Percentiles rank a stretch among this genome's conserved stretches.
phyloP scores from a whole-genome alignment of 1,140 invertebrate species.

The Tribolium castaneum region DNA sequence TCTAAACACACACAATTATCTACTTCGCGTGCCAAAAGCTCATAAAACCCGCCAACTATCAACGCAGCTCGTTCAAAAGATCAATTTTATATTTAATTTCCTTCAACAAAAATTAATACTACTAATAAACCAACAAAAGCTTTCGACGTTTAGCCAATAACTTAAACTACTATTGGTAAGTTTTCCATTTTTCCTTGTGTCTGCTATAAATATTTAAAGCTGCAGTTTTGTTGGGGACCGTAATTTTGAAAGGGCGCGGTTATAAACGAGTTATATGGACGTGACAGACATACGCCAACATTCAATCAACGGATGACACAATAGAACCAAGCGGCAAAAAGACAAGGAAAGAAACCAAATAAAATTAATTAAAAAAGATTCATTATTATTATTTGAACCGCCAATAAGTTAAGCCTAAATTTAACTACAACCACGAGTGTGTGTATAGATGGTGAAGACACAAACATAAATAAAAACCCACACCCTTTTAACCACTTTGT shows the following conservation, averaged over 20 bases:
- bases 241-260: slow-evolving; percentile 30
- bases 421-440: background rate
- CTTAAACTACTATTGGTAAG: too few relatives aligned
- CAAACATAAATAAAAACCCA: background rate
- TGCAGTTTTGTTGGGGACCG: background rate
- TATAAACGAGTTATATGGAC: slow-evolving; percentile 41
- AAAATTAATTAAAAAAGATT: too few relatives aligned
- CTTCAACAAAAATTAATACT: too few relatives aligned
- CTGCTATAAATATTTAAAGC: background rate
- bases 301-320: slow-evolving; percentile 34
- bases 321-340: background rate
- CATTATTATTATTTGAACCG: too few relatives aligned
- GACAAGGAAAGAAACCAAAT: too few relatives aligned
- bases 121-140: too few relatives aligned
- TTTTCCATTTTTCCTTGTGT: background rate
- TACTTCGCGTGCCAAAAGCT: too few relatives aligned
- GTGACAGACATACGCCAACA: slow-evolving; percentile 38
- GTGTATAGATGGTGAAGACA: background rate
- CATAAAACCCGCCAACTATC: too few relatives aligned
- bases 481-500: slow-evolving; percentile 5
- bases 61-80: too few relatives aligned
- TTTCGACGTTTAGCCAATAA: too few relatives aligned
- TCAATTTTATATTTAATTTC: too few relatives aligned
- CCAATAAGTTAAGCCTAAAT: background rate
- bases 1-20: too few relatives aligned